These are phyloP conservation scores for Patagioenas fasciata DNA, from an alignment of 2,113 vertebrate species.

Conservation along the genomic window DNA sequence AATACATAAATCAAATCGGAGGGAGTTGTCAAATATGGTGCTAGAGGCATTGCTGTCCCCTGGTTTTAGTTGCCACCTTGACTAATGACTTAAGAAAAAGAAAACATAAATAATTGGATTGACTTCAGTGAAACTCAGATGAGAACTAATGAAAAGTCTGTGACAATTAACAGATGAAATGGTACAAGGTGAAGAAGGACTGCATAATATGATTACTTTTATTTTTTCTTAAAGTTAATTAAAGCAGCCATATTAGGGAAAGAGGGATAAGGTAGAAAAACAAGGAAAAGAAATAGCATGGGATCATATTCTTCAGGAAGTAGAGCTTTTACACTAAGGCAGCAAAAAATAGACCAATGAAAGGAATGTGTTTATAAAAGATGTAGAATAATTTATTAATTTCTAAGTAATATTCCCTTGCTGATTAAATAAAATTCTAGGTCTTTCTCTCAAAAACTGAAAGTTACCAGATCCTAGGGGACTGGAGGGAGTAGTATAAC, in stretches of 20 bases:
- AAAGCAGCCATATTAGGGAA: neutral
- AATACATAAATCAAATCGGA: neutral
- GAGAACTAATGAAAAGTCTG: neutral
- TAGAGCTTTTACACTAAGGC: too few species aligned
- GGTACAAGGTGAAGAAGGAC: neutral
- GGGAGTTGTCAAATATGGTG: neutral
- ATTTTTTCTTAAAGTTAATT: neutral
- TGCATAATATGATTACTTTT: neutral
- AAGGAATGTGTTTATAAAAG: neutral
- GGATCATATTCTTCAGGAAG: too few species aligned
- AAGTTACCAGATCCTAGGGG: neutral
- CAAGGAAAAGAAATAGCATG: too few species aligned
- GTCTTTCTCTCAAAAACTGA: accelerated
- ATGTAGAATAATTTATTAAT: neutral
- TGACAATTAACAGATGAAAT: neutral
- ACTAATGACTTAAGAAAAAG: neutral
- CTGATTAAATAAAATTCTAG: neutral
- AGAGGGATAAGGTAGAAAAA: neutral
- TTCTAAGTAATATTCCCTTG: neutral
- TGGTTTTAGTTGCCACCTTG: neutral
- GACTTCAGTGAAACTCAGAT: neutral
- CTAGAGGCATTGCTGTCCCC: neutral
- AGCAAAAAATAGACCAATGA: neutral
- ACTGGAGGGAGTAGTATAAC: neutral
- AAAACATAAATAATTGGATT: neutral